Conservation (phyloP, 2,113 vertebrate genomes). For the Australoheros scitulus region DNA sequence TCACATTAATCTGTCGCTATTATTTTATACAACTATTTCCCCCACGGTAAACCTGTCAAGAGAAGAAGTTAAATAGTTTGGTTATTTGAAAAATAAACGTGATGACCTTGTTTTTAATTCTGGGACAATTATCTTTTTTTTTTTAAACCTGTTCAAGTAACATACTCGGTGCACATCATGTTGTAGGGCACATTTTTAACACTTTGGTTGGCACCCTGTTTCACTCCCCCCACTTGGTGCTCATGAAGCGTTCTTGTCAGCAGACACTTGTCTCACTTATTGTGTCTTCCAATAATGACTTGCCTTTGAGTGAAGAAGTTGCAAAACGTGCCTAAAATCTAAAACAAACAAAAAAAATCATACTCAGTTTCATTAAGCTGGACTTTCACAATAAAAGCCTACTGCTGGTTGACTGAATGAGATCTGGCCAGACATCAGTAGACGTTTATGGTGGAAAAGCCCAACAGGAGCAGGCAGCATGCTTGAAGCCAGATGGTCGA, state of each 20-base stretch:
- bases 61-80: neutral
- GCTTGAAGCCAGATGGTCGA: conserved; percentile 58
- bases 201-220: no score
- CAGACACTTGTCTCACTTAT: neutral
- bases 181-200: neutral
- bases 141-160: no score
- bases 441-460: conserved; percentile 19
- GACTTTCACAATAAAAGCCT: neutral
- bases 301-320: neutral
- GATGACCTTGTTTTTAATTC: neutral
- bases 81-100: neutral
- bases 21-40: neutral
- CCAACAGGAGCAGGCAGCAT: conserved; percentile 50
- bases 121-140: neutral
- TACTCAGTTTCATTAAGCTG: neutral
- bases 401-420: neutral
- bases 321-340: neutral
- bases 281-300: neutral
- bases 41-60: neutral
- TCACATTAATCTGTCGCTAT: neutral
- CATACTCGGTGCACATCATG: neutral
- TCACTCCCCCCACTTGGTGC: no score
- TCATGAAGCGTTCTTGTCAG: no score
- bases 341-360: neutral
- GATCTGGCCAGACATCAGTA: neutral